A percentile compares a stretch with the other conserved stretches of the same genome.
Conservation (phyloP, 2,888 invertebrate genomes). For the Cerceris rybyensis region DNA sequence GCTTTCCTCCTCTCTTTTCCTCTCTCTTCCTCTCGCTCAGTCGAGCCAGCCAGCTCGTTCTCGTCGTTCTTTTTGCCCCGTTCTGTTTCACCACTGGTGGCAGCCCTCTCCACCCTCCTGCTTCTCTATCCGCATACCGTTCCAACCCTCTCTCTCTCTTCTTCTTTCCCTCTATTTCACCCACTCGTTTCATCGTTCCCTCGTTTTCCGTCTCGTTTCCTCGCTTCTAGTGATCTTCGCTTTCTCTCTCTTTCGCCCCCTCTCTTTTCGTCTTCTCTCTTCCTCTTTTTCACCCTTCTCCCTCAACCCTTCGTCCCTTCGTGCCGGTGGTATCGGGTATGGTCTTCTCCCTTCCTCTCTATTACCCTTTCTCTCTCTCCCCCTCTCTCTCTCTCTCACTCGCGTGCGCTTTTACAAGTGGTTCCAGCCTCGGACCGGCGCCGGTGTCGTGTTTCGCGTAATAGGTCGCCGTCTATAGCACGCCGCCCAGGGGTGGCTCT, state of each 20-base stretch:
- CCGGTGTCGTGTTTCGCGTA: conserved; percentile 78
- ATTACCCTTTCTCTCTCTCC: background rate
- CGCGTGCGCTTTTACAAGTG: conserved; percentile 68
- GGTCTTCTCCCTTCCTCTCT: background rate
- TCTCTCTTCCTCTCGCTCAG: conserved; percentile 32
- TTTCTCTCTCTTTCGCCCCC: conserved; percentile 9
- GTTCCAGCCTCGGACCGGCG: conserved; percentile 72
- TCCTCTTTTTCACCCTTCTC: background rate
- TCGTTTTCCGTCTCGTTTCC: conserved; percentile 8
- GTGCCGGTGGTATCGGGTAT: background rate
- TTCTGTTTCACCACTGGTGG: conserved; percentile 66
- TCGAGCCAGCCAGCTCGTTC: conserved; percentile 55
- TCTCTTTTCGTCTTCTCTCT: conserved; percentile 4
- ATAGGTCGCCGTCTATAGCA: conserved; percentile 74
- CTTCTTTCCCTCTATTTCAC: background rate
- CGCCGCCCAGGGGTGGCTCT: conserved; percentile 59
- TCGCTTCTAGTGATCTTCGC: background rate
- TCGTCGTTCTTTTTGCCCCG: conserved; percentile 66
- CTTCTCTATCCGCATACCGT: conserved; percentile 12
- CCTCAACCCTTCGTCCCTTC: background rate
- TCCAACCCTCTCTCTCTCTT: conserved; percentile 9
- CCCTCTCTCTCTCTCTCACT: conserved; percentile 28
- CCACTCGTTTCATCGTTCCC: background rate
- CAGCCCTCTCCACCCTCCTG: conserved; percentile 45
- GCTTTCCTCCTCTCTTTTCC: conserved; percentile 15